Evolutionary conservation across 2,113 vertebrate genomes (phyloP).

Genomic region (Leptobrachium ailaonicum): DNA sequence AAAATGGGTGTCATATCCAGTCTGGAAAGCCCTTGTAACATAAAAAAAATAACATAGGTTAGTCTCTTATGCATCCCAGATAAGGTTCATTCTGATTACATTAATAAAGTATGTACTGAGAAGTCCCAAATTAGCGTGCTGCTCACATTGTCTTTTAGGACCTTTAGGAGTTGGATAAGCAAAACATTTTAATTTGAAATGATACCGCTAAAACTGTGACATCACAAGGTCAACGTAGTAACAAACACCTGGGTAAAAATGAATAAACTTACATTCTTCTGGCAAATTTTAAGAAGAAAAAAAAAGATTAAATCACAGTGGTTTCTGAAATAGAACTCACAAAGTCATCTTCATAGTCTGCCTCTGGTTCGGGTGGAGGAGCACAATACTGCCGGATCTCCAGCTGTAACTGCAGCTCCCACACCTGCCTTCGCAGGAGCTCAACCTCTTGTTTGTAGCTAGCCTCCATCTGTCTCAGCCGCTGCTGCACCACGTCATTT

Average conservation of each 20-base stretch:
- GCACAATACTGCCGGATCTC: constrained; percentile 88
- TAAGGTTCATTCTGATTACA: no score
- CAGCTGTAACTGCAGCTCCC: constrained; percentile 91
- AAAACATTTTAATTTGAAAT: no score
- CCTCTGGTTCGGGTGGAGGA: constrained; percentile 86
- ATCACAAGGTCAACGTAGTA: neutral
- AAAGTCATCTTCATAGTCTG: constrained; percentile 97
- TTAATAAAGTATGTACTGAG: no score
- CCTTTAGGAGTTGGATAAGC: no score
- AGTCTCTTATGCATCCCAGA: no score
- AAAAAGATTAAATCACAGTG: neutral
- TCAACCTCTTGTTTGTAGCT: constrained; percentile 97
- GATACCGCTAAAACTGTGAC: neutral
- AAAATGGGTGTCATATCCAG: no score
- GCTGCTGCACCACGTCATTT: constrained; percentile 90
- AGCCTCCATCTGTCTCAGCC: constrained; percentile 95
- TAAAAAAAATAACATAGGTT: no score
- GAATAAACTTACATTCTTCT: constrained; percentile 84
- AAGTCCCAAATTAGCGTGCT: no score
- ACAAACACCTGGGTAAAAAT: no score
- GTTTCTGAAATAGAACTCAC: constrained; percentile 73
- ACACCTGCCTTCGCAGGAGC: constrained; percentile 89
- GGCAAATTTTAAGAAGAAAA: neutral
- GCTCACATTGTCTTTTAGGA: no score
- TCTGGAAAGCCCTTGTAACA: no score